These are phyloP conservation scores for Acyrthosiphon pisum DNA, from an alignment of 1,140 invertebrate genomes.

Conservation along the genomic window DNA sequence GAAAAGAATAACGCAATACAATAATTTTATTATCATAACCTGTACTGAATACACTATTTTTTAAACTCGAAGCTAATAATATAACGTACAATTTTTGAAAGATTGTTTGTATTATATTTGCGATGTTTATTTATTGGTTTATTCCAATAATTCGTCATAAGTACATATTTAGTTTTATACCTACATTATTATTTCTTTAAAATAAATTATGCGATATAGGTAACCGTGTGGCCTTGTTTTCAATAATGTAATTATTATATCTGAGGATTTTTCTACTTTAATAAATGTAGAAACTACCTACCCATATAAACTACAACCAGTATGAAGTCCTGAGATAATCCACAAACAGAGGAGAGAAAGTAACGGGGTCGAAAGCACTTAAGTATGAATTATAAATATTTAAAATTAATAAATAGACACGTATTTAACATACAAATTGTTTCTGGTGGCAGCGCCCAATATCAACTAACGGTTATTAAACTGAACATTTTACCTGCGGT, in stretches of 20 bases:
- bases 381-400: conserved; percentile 10
- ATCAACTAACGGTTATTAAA: conserved; percentile 7
- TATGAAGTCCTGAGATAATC: background rate
- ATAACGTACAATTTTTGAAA: background rate
- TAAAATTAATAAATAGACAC: background rate
- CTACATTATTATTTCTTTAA: background rate
- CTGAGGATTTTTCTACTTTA: background rate
- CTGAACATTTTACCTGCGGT: background rate
- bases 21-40: background rate
- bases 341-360: background rate
- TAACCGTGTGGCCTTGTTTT: background rate
- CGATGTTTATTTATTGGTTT: background rate
- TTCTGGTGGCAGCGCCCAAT: background rate
- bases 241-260: background rate
- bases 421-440: conserved; percentile 8
- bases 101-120: background rate
- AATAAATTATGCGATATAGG: background rate
- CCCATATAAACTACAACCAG: background rate
- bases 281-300: too few species aligned
- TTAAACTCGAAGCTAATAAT: background rate
- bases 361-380: background rate
- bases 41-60: background rate
- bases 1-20: background rate
- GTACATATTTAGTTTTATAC: background rate
- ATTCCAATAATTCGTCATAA: background rate